Base-by-base conservation (phyloP, 2,113 vertebrate genomes). In the Eonycteris spelaea region DNA sequence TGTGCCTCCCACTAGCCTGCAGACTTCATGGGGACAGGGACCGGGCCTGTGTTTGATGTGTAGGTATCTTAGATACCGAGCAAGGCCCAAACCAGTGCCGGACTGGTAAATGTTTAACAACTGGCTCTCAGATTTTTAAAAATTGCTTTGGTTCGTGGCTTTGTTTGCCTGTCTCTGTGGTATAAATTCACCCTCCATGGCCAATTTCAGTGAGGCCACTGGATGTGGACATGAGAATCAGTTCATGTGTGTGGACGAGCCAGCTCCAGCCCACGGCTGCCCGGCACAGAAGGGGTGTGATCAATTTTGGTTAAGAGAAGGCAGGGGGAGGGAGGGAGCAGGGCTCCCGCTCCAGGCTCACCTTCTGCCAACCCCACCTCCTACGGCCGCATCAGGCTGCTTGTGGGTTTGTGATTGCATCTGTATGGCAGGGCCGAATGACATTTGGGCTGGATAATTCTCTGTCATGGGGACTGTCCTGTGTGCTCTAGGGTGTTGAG, bases 401-500 rank as follows among this genome's bases (percentile, higher is more conserved):
- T 9, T 9, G 53, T 0, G 1, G 24, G 11, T 43, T 45, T 9
- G 2, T 14, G 61, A 74, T 61, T 19, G 55, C 6, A 35, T 14
- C 82, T 26, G n/a, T 30, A 3, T 0, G 22, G 40, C 22, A 59
- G 30, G 63, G 59, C 22, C 2, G 15, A 53, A 13, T 7, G 53
- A 33, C 90, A 4, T 1, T 33, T 2, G 70, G n/a, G 35, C 30
- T 0, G 1, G 26, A 18, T 30, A 22, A 2, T 10, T 26, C n/a
- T 13, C 9, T 53, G 86, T 30, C 6, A 9, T 0, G 13, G 14
- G 51, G 35, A 18, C 55, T 13, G 38, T 7, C 45, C 59, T n/a
- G n/a, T 11, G 30, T 8, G 18, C 7, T 3, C 22, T 1, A 40
- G 22, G 53, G 2, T 6, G 2, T 0, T 2, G 8, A 16, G 63